These are phyloP conservation scores for Micrastur ruficollis DNA, from an alignment of 2,797 vertebrate genomes.

Conservation along the genomic window DNA sequence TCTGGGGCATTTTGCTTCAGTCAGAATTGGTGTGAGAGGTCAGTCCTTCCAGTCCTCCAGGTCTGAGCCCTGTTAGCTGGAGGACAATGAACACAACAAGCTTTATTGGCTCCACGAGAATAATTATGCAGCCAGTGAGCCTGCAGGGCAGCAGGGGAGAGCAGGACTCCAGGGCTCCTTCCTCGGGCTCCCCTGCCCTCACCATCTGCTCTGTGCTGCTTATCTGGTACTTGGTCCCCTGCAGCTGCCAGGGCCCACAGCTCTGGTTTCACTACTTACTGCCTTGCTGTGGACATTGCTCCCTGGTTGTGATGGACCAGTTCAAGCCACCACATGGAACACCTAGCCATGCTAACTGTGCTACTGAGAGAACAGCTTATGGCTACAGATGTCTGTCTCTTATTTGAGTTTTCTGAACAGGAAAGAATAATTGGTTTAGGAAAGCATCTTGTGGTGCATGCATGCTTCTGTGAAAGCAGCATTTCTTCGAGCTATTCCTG, in stretches of 20 bases:
- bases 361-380: not conserved
- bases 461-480: not conserved
- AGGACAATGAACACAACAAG: slow-evolving; percentile 20
- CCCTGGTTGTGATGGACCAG: not conserved
- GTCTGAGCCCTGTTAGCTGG: not conserved
- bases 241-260: not conserved
- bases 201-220: slow-evolving; percentile 50
- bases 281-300: rapidly evolving
- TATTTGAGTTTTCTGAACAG: not conserved
- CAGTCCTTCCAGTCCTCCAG: not conserved
- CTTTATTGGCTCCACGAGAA: not conserved
- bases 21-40: not conserved
- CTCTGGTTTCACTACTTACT: not conserved
- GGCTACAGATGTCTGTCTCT: not conserved
- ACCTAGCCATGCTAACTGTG: not conserved
- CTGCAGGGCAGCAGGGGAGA: slow-evolving; percentile 17
- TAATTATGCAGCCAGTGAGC: slow-evolving; percentile 41
- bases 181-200: not conserved
- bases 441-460: not conserved
- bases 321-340: not conserved
- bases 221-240: not conserved
- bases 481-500: not conserved
- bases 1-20: not conserved
- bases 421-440: not conserved
- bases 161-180: not conserved